Base-by-base conservation (phyloP, 2,888 invertebrate species). In the Tinea trinotella region DNA sequence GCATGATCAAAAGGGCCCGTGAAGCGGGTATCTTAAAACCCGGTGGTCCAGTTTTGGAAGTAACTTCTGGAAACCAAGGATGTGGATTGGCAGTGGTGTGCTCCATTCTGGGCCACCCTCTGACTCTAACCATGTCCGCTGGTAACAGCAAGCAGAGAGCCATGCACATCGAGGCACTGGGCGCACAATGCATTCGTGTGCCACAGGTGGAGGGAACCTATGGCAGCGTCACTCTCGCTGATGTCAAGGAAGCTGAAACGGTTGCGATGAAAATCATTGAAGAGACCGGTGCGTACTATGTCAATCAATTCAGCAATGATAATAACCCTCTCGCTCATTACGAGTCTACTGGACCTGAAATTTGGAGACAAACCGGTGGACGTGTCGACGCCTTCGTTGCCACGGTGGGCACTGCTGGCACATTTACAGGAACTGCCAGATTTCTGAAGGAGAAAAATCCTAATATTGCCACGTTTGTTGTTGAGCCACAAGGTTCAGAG, bases 51-150 rank as follows among this genome's bases (percentile, higher is more conserved):
- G 77, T 85, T 1, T 60, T 82, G 2, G 84, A 85, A 60, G 73
- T 82, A 3, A 83, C 84, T 1, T 84, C 84, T 1, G 84, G 84
- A 1, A 85, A 85, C 59, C 84, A 84, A 59, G 84, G 84, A 40
- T 80, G 80, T 55, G 84, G 84, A 6, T 71, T 85, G 2, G 84
- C 84, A 3, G 76, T 83, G 0, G 84, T 84, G 5, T 84, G 84
- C 54, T 79, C 84, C 0, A 80, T 85, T 7, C 59, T 81, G 6
- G 70, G 72, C 1, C 80, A 85, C 59, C 84, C 83, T 1, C 67
- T 83, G 1, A 84, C 82, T 0, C 64, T 82, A 15, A 69, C 78
- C 13, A 83, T 84, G 84, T 85, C 84, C 0, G 70, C 73, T 56
- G 84, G 84, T 3, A 85, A 85, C 63, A 85, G 84, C 58, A 72